Conservation (phyloP, 2,113 vertebrate species). For the Aramus guarauna region DNA sequence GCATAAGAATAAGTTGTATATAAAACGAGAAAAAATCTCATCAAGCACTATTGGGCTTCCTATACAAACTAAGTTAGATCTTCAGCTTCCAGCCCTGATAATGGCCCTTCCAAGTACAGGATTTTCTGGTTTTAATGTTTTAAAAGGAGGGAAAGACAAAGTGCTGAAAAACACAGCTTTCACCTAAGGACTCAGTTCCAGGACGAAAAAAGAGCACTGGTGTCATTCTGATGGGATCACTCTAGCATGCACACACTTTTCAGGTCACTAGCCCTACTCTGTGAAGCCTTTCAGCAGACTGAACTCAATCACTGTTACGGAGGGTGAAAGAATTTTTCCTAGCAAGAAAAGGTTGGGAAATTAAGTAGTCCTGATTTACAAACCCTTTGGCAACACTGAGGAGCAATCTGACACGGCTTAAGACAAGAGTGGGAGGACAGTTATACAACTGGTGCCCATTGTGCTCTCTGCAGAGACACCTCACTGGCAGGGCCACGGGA, state of each 20-base stretch:
- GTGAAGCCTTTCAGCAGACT: neutral
- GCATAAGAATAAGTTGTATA: neutral
- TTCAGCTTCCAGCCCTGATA: neutral
- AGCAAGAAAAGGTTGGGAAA: neutral
- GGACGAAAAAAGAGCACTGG: neutral
- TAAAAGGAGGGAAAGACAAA: neutral
- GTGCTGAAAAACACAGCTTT: neutral
- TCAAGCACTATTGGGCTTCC: neutral
- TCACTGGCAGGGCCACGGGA: neutral
- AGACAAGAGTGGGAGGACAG: constrained; percentile 3
- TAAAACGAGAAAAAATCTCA: neutral
- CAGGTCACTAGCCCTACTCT: neutral
- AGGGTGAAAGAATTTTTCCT: neutral
- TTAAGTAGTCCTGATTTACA: neutral
- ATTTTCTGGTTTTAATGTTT: neutral
- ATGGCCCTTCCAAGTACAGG: neutral
- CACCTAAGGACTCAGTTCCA: neutral
- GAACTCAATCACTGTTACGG: neutral
- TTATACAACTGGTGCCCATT: constrained; percentile 6
- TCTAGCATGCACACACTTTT: neutral
- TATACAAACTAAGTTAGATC: neutral
- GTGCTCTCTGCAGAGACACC: neutral
- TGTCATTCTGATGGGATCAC: neutral
- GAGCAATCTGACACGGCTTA: neutral
- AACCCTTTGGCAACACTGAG: neutral